phyloP scores from a whole-genome alignment of 2,113 vertebrate genomes.

The Scopus umbretta region DNA sequence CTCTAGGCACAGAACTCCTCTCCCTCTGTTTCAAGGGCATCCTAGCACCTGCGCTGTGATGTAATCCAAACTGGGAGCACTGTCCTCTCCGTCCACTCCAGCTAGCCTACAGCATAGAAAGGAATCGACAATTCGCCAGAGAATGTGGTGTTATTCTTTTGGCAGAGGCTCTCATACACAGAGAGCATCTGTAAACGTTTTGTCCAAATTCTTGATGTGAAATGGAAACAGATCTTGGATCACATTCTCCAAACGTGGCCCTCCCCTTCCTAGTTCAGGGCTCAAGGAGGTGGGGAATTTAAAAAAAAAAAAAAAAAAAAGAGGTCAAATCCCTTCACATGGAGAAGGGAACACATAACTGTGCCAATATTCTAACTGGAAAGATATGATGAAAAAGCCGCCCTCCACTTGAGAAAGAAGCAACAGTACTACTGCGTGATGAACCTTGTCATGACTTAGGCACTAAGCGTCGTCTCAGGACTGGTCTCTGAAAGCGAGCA shows the following conservation, averaged over 20 bases:
- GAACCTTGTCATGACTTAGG: background rate
- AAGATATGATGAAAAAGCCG: background rate
- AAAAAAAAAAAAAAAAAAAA: background rate
- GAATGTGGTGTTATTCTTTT: background rate
- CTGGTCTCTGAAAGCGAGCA: background rate
- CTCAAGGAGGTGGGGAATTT: background rate
- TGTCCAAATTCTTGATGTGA: background rate
- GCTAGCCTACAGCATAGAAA: background rate
- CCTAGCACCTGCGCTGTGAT: background rate
- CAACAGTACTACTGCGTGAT: background rate
- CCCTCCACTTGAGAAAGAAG: background rate
- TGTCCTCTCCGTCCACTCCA: background rate
- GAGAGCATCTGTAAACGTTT: background rate
- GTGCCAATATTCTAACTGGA: background rate
- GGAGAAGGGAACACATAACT: background rate
- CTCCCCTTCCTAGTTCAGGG: background rate
- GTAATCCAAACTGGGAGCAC: background rate
- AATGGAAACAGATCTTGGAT: background rate
- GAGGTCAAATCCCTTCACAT: background rate
- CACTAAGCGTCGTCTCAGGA: background rate
- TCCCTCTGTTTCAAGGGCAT: background rate
- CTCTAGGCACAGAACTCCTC: background rate
- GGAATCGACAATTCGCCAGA: rapidly evolving
- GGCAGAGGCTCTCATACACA: background rate
- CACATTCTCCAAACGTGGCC: background rate